Evolutionary conservation across 2,797 vertebrate genomes (phyloP), one percentile per base, ranked within the genome.

Genomic region (Mastacembelus armatus): DNA sequence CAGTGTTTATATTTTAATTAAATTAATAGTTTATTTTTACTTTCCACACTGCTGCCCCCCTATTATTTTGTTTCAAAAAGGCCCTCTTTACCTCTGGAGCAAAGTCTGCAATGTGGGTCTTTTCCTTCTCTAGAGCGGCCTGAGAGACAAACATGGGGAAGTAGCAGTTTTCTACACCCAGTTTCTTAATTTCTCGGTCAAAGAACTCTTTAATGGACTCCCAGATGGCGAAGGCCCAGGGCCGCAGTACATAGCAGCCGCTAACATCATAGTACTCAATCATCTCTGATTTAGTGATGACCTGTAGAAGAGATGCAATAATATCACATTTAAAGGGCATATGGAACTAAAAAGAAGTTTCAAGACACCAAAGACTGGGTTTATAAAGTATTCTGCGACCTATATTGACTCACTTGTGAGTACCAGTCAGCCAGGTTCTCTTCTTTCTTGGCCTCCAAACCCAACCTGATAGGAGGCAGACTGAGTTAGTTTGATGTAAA

Each of bases 111-210:
- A 99, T 94, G 75, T 99, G 98, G 6, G 85, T 90, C 85, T 98
- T 98, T 78, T 99, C 98, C 66, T 94, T 99, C 92, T 99, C 97
- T 19, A 99, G 83, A 0, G 98, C 98, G 5, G 95, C 94, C 88
- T 99, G 98, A 50, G 98, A 99, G 56, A 99, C 97, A 9, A 99
- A 99, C 93, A 99, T 99, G 74, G 98, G 98, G 90, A 99, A 99
- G 89, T 99, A 99, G 90, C 98, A 99, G 92, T 99, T 99, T 90
- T 99, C 98, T 77, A 99, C 96, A 10, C 98, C 98, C 33, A 98
- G 88, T 78, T 97, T 98, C 91, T 93, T 99, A 74, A 99, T 99
- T 88, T 97, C 96, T 4, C 74, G 44, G 76, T 99, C 96, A 4
- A 99, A 98, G 90, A 98, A 99, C 0, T 96, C 94, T 85, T 95